These are phyloP conservation scores for Drosophila robusta DNA, from an alignment of 2,888 invertebrate species.

Conservation along the genomic window DNA sequence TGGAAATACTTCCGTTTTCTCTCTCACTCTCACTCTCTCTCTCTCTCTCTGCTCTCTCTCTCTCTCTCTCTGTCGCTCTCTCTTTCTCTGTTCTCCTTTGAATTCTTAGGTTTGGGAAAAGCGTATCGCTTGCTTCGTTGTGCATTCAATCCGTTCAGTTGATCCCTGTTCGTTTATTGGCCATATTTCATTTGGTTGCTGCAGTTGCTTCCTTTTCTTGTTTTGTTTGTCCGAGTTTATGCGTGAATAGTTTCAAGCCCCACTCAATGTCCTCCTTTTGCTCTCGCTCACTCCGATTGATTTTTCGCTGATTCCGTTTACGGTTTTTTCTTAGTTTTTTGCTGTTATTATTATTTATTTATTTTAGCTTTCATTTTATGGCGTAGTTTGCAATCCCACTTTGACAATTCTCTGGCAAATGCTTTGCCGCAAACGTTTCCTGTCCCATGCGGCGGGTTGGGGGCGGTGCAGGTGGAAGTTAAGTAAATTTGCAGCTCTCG, in stretches of 20 bases:
- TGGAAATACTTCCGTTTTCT: not conserved
- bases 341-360: not conserved
- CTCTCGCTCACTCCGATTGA: not conserved
- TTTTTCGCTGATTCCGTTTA: not conserved
- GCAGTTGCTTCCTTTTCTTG: not conserved
- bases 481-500: no score
- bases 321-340: not conserved
- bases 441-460: not conserved
- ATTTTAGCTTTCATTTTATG: not conserved
- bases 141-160: not conserved
- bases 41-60: no score
- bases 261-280: not conserved
- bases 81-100: not conserved
- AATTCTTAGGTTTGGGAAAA: not conserved
- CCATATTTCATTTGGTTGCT: not conserved
- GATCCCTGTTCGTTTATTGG: conserved; percentile 3
- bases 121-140: conserved; percentile 4
- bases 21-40: no score
- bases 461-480: no score
- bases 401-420: not conserved
- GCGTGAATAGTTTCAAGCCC: not conserved
- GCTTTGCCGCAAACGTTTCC: not conserved
- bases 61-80: no score
- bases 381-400: not conserved
- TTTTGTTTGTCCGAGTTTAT: not conserved